Evolutionary conservation across 2,113 vertebrate species (phyloP), one percentile per base, ranked within the genome.

Genomic region (Mirza zaza): DNA sequence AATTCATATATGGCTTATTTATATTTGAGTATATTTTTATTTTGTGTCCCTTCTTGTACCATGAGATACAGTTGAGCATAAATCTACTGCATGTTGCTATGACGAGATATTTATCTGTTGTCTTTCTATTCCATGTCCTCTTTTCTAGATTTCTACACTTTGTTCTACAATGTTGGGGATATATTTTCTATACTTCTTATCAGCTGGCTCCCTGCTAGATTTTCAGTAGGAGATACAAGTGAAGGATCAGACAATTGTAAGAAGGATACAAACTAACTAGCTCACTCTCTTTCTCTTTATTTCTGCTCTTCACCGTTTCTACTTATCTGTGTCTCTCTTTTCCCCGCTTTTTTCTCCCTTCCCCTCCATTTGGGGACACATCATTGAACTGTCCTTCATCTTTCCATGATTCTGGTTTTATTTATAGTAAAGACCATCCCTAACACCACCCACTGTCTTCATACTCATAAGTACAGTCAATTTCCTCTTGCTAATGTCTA

Each of bases 341-440:
- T 14, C 3, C 3, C 6, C 6, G 8, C 10, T n/a, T 71, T 27
- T 50, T 2, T 52, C 55, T 39, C 39, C 9, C 0, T 11, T 65
- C 5, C 10, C 25, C 14, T 50, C 39, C 36, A 2, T 83, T 76
- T 42, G 4, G 10, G 5, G 23, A 6, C n/a, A 12, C 29, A 70
- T 68, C 61, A 93, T 20, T 61, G 61, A 87, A 83, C 18, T 18
- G 7, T 34, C 6, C 12, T 36, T 75, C 20, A 11, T 11, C 3
- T 77, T 83, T 83, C 21, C 50, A 17, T 50, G 20, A 77, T 29
- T 88, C 10, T 57, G 21, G 1, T 61, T 39, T 67, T 12, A 42
- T 21, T 27, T 12, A 50, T 23, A 39, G 36, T 34, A 39, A 68
- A 59, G 32, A 48, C 25, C 45, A 45, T 50, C 1, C 14, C 32